These are phyloP conservation scores for Megathymus violae DNA, from an alignment of 1,140 invertebrate genomes.

Conservation along the genomic window DNA sequence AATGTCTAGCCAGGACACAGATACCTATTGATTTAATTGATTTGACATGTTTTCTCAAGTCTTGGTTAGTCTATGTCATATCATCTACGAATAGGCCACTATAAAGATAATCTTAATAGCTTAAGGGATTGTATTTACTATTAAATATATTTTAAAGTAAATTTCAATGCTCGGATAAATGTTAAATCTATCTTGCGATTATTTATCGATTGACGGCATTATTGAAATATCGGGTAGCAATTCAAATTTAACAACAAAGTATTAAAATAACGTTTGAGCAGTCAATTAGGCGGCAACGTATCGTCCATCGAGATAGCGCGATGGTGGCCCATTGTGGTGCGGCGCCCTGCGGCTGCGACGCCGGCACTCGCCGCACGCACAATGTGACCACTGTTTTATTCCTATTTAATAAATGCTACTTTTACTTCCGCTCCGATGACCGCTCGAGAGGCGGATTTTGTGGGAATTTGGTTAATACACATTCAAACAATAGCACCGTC, in stretches of 20 bases:
- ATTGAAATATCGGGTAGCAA: slow-evolving; percentile 26
- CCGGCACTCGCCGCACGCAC: slow-evolving; percentile 52
- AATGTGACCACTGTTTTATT: slow-evolving; percentile 67
- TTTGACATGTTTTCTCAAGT: no score
- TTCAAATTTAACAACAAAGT: slow-evolving; percentile 76
- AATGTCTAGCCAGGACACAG: no score
- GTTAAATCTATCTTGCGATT: neutral
- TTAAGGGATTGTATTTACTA: no score
- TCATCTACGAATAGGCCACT: no score
- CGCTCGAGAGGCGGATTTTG: slow-evolving; percentile 60
- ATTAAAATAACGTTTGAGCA: slow-evolving; percentile 81
- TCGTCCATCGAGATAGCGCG: slow-evolving; percentile 78
- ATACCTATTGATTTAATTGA: no score
- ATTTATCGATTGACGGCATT: neutral
- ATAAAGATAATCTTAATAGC: no score
- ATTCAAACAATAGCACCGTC: slow-evolving; percentile 34
- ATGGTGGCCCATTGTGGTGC: slow-evolving; percentile 77
- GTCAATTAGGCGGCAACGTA: slow-evolving; percentile 81
- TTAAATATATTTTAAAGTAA: no score
- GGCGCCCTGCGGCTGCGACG: slow-evolving; percentile 64
- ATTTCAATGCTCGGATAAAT: no score
- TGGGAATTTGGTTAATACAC: slow-evolving; percentile 64
- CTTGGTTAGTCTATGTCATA: no score
- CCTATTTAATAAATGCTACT: slow-evolving; percentile 73
- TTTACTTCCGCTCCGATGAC: slow-evolving; percentile 71